Evolutionary conservation across 2,888 invertebrate genomes (phyloP).

Genomic region (Ernsta delagoae): DNA sequence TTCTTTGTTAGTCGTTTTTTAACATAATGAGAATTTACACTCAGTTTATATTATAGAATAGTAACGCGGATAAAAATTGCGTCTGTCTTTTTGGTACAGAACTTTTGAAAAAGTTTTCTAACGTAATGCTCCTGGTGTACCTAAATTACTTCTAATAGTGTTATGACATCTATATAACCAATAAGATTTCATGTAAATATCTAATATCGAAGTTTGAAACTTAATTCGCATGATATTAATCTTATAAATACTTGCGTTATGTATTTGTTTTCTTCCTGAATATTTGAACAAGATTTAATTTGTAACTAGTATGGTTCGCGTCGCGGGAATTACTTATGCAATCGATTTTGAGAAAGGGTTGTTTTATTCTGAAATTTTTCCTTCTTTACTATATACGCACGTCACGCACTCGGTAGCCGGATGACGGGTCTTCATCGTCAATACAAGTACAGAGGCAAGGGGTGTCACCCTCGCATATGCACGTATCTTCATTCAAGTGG

Average conservation of each 20-base stretch:
- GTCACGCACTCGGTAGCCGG: slow-evolving; percentile 59
- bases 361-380: slow-evolving; percentile 49
- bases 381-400: slow-evolving; percentile 18
- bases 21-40: too few relatives aligned
- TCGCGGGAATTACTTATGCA: background rate
- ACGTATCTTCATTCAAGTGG: slow-evolving; percentile 71
- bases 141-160: too few relatives aligned
- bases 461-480: slow-evolving; percentile 72
- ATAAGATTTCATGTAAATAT: too few relatives aligned
- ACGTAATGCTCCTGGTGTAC: too few relatives aligned
- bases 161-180: too few relatives aligned
- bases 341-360: slow-evolving; percentile 8
- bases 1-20: too few relatives aligned
- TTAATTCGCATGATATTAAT: too few relatives aligned
- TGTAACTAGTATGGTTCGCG: background rate
- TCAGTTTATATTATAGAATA: too few relatives aligned
- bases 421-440: slow-evolving; percentile 61
- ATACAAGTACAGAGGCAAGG: slow-evolving; percentile 59
- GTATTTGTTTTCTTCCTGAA: background rate
- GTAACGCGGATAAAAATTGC: too few relatives aligned
- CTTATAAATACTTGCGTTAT: background rate
- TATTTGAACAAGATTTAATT: slow-evolving; percentile 7
- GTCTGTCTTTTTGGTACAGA: too few relatives aligned
- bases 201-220: too few relatives aligned
- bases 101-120: too few relatives aligned